Evolutionary conservation across 2,797 vertebrate species (phyloP), one percentile per base, ranked within the genome.

Genomic region (Diceros bicornis): DNA sequence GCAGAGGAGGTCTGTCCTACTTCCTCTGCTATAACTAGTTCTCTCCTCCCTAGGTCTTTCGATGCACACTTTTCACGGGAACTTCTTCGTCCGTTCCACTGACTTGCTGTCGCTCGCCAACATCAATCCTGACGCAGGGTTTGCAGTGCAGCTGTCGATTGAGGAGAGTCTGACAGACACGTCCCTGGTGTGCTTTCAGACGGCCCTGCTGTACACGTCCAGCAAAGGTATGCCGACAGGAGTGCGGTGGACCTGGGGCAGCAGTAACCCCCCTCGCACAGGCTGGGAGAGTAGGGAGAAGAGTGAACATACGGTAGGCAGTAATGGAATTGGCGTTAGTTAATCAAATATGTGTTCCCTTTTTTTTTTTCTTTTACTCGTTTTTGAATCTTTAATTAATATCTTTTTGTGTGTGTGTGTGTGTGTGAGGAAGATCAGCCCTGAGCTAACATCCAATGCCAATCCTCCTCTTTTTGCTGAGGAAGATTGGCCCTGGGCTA

Each of bases 51-150:
- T 98, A 99, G 99, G 99, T 98, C 99, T 99, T 96, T 99, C 99
- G 90, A 99, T 99, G 99, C 99, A 99, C 87, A 99, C 99, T 34
- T 99, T 99, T 91, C 99, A 99, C 13, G 99, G 99, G 8, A 99
- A 99, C 98, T 99, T 99, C 98, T 99, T 99, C 90, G 99, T 99
- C 89, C 99, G 99, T 95, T 99, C 99, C 96, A 99, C 99, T 61
- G 99, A 99, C 98, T 98, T 99, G 97, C 98, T 99, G 91, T 99
- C 99, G 64, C 99, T 99, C 95, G 99, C 99, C 91, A 99, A 99
- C 78, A 99, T 99, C 97, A 99, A 99, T 98, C 99, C 99, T 4
- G 99, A 99, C 98, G 99, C 99, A 61, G 99, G 99, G 97, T 99
- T 99, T 96, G 99, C 99, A 27, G 99, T 99, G 57, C 99, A 99